Evolutionary conservation across 2,888 invertebrate species (phyloP).

Genomic region (Plebejus anna): DNA sequence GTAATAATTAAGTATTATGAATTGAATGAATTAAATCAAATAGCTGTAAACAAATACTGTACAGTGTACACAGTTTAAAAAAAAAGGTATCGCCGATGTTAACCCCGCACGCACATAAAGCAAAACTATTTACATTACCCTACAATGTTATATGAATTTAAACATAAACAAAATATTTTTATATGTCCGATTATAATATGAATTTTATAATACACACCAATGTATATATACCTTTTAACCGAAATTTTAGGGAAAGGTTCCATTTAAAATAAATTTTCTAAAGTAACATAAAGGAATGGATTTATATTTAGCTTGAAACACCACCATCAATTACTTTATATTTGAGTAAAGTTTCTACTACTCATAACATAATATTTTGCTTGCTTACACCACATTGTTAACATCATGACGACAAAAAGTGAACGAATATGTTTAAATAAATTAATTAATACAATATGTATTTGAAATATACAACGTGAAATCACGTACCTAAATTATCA

Average conservation of each 20-base stretch:
- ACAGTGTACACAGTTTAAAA: slow-evolving; percentile 41
- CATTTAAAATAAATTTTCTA: slow-evolving; percentile 36
- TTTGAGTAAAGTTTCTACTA: slow-evolving; percentile 40
- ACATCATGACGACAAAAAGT: not conserved
- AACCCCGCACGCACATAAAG: slow-evolving; percentile 47
- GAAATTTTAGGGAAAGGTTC: slow-evolving; percentile 42
- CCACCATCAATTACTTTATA: slow-evolving; percentile 42
- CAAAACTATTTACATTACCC: slow-evolving; percentile 71
- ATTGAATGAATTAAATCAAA: not conserved
- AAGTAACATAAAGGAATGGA: slow-evolving; percentile 73
- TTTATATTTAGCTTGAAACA: slow-evolving; percentile 53
- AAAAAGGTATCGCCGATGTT: slow-evolving; percentile 48
- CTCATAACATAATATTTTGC: slow-evolving; percentile 37
- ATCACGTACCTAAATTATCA: not conserved
- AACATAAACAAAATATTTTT: slow-evolving; percentile 51
- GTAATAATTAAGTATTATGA: not conserved
- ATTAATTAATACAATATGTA: not conserved
- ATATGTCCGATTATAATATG: slow-evolving; percentile 48
- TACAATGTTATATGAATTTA: slow-evolving; percentile 54
- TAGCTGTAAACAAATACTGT: not conserved
- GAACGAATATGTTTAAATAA: not conserved
- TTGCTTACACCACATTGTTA: slow-evolving; percentile 40
- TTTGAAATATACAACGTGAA: not conserved
- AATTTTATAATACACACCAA: slow-evolving; percentile 41
- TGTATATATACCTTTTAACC: slow-evolving; percentile 37